Conservation (phyloP, 1,140 invertebrate genomes). For the Diorhabda elongata region DNA sequence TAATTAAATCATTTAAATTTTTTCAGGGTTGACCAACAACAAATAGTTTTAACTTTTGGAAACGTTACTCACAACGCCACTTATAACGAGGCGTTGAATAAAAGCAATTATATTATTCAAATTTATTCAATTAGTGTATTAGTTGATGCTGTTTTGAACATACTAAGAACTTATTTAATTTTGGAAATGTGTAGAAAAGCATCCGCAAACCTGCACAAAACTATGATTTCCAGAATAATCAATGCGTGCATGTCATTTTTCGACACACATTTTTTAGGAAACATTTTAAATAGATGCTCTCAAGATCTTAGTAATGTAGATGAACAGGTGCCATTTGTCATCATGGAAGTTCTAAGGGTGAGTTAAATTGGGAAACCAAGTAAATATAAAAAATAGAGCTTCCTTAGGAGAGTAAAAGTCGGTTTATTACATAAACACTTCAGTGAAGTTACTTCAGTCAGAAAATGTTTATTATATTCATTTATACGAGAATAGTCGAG, state of each 20-base stretch:
- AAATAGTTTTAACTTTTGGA: constrained; percentile 9
- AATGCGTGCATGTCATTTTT: constrained; percentile 36
- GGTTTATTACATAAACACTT: too few species aligned
- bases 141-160: background rate
- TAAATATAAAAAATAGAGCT: too few species aligned
- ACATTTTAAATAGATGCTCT: constrained; percentile 39
- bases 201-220: constrained; percentile 32
- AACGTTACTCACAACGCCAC: constrained; percentile 4
- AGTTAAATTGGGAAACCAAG: constrained; percentile 9
- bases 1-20: background rate
- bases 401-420: too few species aligned
- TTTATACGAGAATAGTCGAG: background rate
- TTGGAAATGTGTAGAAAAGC: constrained; percentile 24
- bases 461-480: too few species aligned
- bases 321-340: constrained; percentile 52
- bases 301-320: constrained; percentile 35
- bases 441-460: too few species aligned
- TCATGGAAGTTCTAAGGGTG: constrained; percentile 43
- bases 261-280: constrained; percentile 37
- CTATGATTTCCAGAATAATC: constrained; percentile 28
- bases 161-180: constrained; percentile 15
- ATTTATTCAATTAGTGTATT: background rate
- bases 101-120: background rate
- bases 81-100: background rate
- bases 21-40: constrained; percentile 30